A percentile compares a stretch with the other conserved stretches of the same genome.
Conservation (phyloP, 2,113 vertebrate genomes). For the Apeltes quadracus region DNA sequence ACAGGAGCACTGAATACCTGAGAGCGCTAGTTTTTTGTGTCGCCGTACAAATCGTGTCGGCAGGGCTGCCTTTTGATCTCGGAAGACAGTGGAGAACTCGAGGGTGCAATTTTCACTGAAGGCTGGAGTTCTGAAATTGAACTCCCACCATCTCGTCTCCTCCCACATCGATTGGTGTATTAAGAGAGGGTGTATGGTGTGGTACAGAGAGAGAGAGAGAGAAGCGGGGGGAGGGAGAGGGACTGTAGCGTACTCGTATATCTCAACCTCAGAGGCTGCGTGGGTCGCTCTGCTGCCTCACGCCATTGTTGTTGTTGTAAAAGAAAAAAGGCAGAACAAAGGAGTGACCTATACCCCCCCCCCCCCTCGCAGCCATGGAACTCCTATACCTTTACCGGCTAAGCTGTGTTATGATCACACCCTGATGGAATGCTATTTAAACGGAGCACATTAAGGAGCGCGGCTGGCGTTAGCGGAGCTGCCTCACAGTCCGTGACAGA, state of each 20-base stretch:
- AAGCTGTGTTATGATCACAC: conserved; percentile 64
- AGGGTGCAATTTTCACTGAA: conserved; percentile 50
- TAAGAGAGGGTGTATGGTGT: conserved; percentile 68
- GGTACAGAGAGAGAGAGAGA: conserved; percentile 53
- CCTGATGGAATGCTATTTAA: conserved; percentile 68
- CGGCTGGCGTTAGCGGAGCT: conserved; percentile 64
- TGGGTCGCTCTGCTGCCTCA: conserved; percentile 66
- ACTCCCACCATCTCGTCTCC: conserved; percentile 68
- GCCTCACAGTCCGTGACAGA: conserved; percentile 52
- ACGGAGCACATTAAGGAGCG: conserved; percentile 62
- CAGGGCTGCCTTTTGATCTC: conserved; percentile 53
- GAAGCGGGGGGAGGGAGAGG: conserved; percentile 34
- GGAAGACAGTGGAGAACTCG: conserved; percentile 37
- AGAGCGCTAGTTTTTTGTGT: conserved; percentile 45
- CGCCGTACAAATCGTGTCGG: conserved; percentile 26
- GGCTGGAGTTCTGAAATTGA: conserved; percentile 56
- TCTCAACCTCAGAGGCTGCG: conserved; percentile 69
- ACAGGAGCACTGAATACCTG: conserved; percentile 49
- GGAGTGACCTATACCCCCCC: conserved; percentile 21
- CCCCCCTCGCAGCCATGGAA: conserved; percentile 52
- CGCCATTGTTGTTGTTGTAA: conserved; percentile 70
- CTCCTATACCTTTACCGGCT: conserved; percentile 55
- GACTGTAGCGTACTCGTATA: conserved; percentile 67
- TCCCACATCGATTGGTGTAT: conserved; percentile 71
- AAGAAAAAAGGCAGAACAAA: conserved; percentile 74